phyloP scores from a whole-genome alignment of 2,888 invertebrate genomes.

The Xestia c-nigrum region DNA sequence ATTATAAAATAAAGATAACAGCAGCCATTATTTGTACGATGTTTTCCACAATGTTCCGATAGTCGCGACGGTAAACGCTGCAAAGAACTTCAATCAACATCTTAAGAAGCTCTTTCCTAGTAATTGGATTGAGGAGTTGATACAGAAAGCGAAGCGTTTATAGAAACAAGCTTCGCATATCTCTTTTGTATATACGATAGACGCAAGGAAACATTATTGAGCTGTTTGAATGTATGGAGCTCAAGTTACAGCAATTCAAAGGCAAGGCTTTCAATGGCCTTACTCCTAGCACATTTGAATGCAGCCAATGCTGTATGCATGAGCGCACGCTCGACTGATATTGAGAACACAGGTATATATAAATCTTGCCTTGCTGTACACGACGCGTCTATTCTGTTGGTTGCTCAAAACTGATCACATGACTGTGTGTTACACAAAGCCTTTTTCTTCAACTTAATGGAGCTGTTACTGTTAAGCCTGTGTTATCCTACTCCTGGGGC shows the following conservation, averaged over 20 bases:
- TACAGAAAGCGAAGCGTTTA: slow-evolving; percentile 12
- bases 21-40: slow-evolving; percentile 33
- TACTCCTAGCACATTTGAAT: slow-evolving; percentile 23
- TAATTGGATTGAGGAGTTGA: slow-evolving; percentile 57
- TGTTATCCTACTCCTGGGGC: too few species aligned
- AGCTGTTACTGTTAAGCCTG: too few species aligned
- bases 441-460: slow-evolving; percentile 15
- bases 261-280: slow-evolving; percentile 14
- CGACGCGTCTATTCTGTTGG: neutral
- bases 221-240: slow-evolving; percentile 19
- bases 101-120: slow-evolving; percentile 38
- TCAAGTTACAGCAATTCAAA: slow-evolving; percentile 11
- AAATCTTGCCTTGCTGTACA: neutral
- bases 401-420: slow-evolving; percentile 1
- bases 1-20: slow-evolving; percentile 19
- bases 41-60: slow-evolving; percentile 18
- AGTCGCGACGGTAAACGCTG: slow-evolving; percentile 31
- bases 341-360: slow-evolving; percentile 2
- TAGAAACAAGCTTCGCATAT: neutral
- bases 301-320: slow-evolving; percentile 7
- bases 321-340: slow-evolving; percentile 15
- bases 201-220: neutral
- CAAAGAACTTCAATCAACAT: slow-evolving; percentile 52
- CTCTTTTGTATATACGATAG: slow-evolving; percentile 4
- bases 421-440: slow-evolving; percentile 18